Evolutionary conservation across 2,113 vertebrate species (phyloP), one percentile per base, ranked within the genome.

Genomic region (Phrynosoma blainvillii): DNA sequence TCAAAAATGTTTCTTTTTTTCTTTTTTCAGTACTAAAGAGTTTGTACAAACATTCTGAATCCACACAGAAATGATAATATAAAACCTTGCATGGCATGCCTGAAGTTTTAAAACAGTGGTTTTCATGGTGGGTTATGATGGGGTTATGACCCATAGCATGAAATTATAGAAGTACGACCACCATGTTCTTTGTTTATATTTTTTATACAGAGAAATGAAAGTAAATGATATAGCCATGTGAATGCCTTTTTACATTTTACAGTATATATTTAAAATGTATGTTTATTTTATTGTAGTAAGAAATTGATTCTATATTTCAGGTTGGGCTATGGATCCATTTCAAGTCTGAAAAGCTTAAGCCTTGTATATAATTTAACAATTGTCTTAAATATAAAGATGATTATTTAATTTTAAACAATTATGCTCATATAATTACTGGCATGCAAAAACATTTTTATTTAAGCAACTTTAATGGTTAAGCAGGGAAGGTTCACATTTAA

Each of bases 351-450:
- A 87, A 9, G 8, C 5, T 79, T 68, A 16, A 59, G 56, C 2
- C 56, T 16, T 59, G 11, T 14, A 2, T 59, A 59, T 5, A 59
- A 59, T 59, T 8, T 13, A 59, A 13, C 10, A 59, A 59, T 59
- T 59, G 56, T 59, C 56, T 59, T 59, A 59, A 59, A 59, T 59
- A 10, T 59, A 42, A 42, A 82, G 7, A 36, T 65, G 1, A 82
- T 12, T 81, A 20, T 32, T 81, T 81, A 59, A 40, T 62, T 36
- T 80, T 80, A 80, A 80, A 80, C 9, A 80, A 80, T 81, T 82
- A 66, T 7, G 21, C 6, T 66, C 74, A 21, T 23, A 42, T 68
- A 20, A 75, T 52, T 1, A 30, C 7, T 47, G 47, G 47, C 47
- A 47, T 4, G 4, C 47, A 47, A 47, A 47, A 7, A 47, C 47